Evolutionary conservation across 2,797 vertebrate genomes (phyloP), one percentile per base, ranked within the genome.

Genomic region (Jordanella pulchra): DNA sequence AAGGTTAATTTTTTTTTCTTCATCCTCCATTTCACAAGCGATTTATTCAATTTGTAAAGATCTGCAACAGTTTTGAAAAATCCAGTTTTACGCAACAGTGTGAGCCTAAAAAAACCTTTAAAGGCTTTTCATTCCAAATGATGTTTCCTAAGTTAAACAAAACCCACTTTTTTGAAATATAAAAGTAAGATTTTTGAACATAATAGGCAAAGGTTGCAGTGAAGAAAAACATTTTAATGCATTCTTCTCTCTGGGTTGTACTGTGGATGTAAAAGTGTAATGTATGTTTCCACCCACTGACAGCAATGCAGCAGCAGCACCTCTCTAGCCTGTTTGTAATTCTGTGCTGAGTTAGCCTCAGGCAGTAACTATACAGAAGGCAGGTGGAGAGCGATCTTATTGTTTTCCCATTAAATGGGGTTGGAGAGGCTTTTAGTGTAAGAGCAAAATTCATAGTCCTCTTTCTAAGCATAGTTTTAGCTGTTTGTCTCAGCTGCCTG

Each of bases 221-320:
- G n/a, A 14, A 30, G 30, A 64, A 67, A 14, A 28, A 25, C 23
- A 35, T 14, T 15, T 42, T 23, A 18, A 48, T 45, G 64, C 47
- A 18, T 65, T 23, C 21, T 50, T 58, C 58, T 65, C 32, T 58
- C 32, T 44, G 39, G 64, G 39, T 30, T 68, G 44, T 18, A 9
- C 21, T 65, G 39, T 61, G 72, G 42, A 48, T 58, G 28, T 30
- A 47, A 50, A 32, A 60, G 44, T 18, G n/a, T 35, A 68, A 44
- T 51, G 44, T 50, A 48, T 42, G 28, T 39, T 68, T 44, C 45
- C 56, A 7, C 63, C 61, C 67, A 61, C 67, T 35, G 18, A 51
- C 58, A 71, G 64, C 76, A 28, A n/a, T 47, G 75, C 71, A 50
- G 76, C 70, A 48, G 76, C 58, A 55, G 54, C 28, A 35, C 61